These are phyloP conservation scores for Stenotaenia linearis DNA, from an alignment of 2,888 invertebrate species.

Conservation along the genomic window DNA sequence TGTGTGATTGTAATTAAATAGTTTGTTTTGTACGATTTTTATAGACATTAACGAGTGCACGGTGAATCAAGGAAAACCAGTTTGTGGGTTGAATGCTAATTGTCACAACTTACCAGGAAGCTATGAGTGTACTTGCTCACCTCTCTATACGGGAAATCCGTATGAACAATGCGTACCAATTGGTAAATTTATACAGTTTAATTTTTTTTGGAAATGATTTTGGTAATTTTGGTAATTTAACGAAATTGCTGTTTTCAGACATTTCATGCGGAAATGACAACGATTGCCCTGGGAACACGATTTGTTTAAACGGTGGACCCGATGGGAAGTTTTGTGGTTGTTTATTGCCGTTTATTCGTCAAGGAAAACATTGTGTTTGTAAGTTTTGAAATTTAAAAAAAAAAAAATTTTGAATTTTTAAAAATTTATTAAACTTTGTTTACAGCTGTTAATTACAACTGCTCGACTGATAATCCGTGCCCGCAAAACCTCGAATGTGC, in stretches of 20 bases:
- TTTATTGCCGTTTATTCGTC: slow-evolving; percentile 39
- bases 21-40: not conserved
- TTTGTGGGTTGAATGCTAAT: slow-evolving; percentile 81
- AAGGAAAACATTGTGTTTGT: slow-evolving; percentile 41
- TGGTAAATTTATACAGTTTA: slow-evolving; percentile 7
- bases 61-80: slow-evolving; percentile 61
- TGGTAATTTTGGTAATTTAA: slow-evolving; percentile 11
- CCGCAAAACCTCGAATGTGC: slow-evolving; percentile 84
- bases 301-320: slow-evolving; percentile 39
- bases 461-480: slow-evolving; percentile 61
- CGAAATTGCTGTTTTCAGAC: slow-evolving; percentile 31
- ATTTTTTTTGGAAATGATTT: not conserved
- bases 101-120: slow-evolving; percentile 90
- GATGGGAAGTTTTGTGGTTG: slow-evolving; percentile 40
- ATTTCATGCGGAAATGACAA: slow-evolving; percentile 39
- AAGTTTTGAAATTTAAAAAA: slow-evolving; percentile 35
- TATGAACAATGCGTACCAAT: slow-evolving; percentile 69
- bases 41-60: slow-evolving; percentile 77
- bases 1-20: not conserved
- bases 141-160: slow-evolving; percentile 83
- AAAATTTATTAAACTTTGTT: too few relatives aligned
- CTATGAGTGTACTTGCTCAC: slow-evolving; percentile 85
- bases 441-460: slow-evolving; percentile 39
- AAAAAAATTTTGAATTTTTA: too few relatives aligned
- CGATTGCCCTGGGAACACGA: slow-evolving; percentile 41